Percentiles rank a stretch among this genome's conserved stretches.
Evolutionary conservation across 2,113 vertebrate species (phyloP).

Genomic region (Agelaius tricolor): DNA sequence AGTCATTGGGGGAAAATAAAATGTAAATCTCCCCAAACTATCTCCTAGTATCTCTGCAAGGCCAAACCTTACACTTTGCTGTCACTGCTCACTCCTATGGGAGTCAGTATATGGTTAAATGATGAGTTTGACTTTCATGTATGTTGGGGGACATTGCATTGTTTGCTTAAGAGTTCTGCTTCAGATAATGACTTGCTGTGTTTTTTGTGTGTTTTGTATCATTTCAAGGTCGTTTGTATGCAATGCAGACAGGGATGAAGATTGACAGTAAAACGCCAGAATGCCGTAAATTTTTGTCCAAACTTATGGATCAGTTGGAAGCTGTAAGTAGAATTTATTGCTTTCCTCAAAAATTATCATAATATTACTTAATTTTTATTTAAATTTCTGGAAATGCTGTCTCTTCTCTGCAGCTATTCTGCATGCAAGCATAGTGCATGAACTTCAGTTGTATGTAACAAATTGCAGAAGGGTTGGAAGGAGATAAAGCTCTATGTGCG

Average conservation of each 20-base stretch:
- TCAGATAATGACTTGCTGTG: background rate
- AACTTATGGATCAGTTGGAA: slow-evolving; percentile 97
- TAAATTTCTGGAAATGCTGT: background rate
- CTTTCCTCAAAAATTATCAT: background rate
- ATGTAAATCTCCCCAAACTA: background rate
- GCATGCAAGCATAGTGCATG: background rate
- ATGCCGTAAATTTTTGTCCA: slow-evolving; percentile 93
- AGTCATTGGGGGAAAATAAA: background rate
- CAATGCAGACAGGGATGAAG: slow-evolving; percentile 98
- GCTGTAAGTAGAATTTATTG: slow-evolving; percentile 80
- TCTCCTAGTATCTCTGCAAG: background rate
- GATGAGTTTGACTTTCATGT: background rate
- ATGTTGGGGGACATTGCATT: background rate
- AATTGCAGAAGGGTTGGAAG: background rate
- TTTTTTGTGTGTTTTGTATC: slow-evolving; percentile 1
- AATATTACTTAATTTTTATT: background rate
- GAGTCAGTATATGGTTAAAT: background rate
- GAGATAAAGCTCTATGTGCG: background rate
- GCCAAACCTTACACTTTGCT: background rate
- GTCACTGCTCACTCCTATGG: background rate
- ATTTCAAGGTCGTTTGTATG: slow-evolving; percentile 90
- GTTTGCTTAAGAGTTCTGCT: background rate
- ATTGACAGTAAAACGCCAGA: slow-evolving; percentile 96
- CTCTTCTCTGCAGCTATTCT: background rate
- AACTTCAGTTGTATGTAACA: background rate